A percentile compares a stretch with the other conserved stretches of the same genome.
phyloP scores from a whole-genome alignment of 2,888 invertebrate species.

The Athetis lepigone region DNA sequence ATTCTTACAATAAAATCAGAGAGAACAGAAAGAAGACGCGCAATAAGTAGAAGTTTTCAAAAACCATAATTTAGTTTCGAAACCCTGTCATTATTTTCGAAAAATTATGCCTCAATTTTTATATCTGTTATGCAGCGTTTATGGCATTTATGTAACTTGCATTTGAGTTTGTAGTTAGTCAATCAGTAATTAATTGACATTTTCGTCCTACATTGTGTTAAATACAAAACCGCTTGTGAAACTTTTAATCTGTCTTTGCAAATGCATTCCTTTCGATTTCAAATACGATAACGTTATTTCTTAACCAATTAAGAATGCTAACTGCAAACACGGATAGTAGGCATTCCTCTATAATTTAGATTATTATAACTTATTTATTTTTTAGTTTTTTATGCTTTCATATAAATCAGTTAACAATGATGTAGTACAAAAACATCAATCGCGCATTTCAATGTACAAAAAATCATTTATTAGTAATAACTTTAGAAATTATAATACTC shows the following conservation, averaged over 20 bases:
- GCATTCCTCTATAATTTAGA: conserved; percentile 33
- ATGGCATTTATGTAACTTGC: conserved; percentile 31
- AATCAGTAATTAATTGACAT: conserved; percentile 38
- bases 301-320: conserved; percentile 28
- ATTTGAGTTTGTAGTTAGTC: conserved; percentile 15
- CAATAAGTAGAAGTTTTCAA: neutral
- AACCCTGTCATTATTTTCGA: neutral
- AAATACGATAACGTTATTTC: conserved; percentile 11
- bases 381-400: conserved; percentile 60
- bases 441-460: conserved; percentile 78
- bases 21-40: neutral
- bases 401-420: conserved; percentile 57
- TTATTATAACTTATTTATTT: conserved; percentile 62
- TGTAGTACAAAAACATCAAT: conserved; percentile 75
- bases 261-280: conserved; percentile 33
- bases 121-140: neutral
- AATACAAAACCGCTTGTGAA: conserved; percentile 36
- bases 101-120: conserved; percentile 5
- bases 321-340: conserved; percentile 12
- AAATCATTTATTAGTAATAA: conserved; percentile 50
- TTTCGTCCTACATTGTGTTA: conserved; percentile 45
- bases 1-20: conserved; percentile 15
- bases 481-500: conserved; percentile 68
- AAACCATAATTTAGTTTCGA: neutral
- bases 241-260: conserved; percentile 17